phyloP scores from a whole-genome alignment of 2,888 invertebrate species.

The Camponotus fellah region DNA sequence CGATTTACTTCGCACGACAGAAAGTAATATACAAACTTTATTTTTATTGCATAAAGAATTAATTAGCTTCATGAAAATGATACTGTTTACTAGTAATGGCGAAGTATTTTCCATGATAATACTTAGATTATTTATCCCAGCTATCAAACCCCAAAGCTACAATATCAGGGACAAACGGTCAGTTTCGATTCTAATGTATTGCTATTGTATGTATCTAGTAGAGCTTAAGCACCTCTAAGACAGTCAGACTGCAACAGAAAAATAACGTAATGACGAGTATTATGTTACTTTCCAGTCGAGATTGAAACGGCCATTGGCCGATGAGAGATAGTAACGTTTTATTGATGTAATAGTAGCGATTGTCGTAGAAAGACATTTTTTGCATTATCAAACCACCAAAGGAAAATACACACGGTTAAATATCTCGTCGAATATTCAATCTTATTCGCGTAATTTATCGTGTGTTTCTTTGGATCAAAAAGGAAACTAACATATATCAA shows the following conservation, averaged over 20 bases:
- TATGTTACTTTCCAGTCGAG: background rate
- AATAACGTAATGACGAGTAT: background rate
- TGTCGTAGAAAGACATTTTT: conserved; percentile 39
- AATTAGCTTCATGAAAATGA: background rate
- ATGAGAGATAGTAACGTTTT: background rate
- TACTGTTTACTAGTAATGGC: background rate
- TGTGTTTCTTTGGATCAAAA: conserved; percentile 5
- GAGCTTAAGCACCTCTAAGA: conserved; percentile 13
- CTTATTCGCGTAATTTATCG: background rate
- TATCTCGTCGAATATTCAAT: conserved; percentile 31
- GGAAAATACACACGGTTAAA: background rate
- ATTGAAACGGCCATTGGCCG: conserved; percentile 35
- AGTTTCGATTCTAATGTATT: background rate
- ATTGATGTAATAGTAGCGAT: conserved; percentile 29
- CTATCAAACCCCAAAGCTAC: conserved; percentile 6
- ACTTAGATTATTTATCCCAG: conserved; percentile 3
- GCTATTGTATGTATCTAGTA: background rate
- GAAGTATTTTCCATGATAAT: conserved; percentile 29
- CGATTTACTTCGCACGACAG: background rate
- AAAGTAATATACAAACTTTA: conserved; percentile 13
- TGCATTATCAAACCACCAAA: background rate
- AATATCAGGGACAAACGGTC: background rate
- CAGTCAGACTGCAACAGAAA: background rate
- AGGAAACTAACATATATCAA: background rate
- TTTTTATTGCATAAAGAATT: conserved; percentile 4